phyloP scores from a whole-genome alignment of 2,797 vertebrate genomes.

The Melanotaenia pygmaea region DNA sequence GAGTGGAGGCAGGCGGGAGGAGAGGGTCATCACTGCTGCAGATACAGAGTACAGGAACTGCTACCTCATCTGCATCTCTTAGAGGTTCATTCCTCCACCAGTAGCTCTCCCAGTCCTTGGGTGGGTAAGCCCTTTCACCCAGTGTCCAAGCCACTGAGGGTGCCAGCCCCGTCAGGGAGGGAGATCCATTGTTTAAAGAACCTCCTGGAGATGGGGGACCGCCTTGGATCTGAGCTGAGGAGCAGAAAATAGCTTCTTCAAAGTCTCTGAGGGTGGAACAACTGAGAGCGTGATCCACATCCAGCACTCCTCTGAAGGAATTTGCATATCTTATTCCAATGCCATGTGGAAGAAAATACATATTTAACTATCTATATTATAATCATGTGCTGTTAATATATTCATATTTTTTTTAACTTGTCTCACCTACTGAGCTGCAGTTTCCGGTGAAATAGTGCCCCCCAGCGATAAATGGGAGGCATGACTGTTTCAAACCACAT shows the following conservation, averaged over 20 bases:
- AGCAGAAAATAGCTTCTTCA: conserved; percentile 88
- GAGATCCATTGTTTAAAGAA: conserved; percentile 13
- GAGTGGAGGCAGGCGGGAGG: conserved; percentile 70
- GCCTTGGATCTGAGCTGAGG: conserved; percentile 7
- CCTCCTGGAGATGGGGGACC: not conserved
- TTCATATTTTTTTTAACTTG: not conserved
- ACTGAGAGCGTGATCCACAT: conserved; percentile 76
- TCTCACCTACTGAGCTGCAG: conserved; percentile 87
- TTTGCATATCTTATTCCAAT: conserved; percentile 78
- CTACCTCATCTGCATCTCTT: conserved; percentile 89
- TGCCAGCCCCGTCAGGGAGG: not conserved
- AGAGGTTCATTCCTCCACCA: conserved; percentile 92
- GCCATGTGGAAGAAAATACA: not conserved
- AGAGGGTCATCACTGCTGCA: conserved; percentile 87
- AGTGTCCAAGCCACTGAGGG: conserved; percentile 52
- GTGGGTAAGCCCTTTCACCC: conserved; percentile 57
- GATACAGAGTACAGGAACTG: conserved; percentile 89
- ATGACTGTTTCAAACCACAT: conserved; percentile 86
- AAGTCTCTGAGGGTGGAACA: conserved; percentile 85
- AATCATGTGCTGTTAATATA: not conserved
- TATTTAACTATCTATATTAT: not conserved
- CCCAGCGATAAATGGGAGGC: conserved; percentile 84
- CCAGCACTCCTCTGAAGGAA: conserved; percentile 80
- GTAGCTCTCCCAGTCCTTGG: conserved; percentile 85
- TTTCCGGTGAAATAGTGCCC: conserved; percentile 84